A percentile compares a stretch with the other conserved stretches of the same genome.
phyloP scores from a whole-genome alignment of 2,797 vertebrate species.

The Spea hammondii region DNA sequence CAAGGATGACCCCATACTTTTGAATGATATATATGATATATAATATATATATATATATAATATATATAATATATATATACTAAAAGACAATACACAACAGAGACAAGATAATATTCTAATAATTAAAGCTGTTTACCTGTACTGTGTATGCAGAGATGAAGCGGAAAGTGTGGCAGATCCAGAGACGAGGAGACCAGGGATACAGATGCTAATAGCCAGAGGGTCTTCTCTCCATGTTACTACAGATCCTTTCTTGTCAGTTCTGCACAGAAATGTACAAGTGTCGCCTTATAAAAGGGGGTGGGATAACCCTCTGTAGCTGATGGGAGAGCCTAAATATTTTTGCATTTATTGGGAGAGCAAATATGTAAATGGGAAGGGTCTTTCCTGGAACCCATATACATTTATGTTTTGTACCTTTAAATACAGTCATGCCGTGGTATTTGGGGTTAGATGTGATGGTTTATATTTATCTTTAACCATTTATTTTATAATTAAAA shows the following conservation, averaged over 20 bases:
- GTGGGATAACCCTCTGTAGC: constrained; percentile 21
- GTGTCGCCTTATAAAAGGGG: constrained; percentile 42
- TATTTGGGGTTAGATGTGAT: no score
- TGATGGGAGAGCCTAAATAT: constrained; percentile 25
- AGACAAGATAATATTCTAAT: no score
- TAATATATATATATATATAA: no score
- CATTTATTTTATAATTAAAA: no score
- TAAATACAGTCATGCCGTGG: no score
- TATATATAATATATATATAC: no score
- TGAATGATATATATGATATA: no score
- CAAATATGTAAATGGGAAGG: constrained; percentile 10
- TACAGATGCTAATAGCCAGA: constrained; percentile 33
- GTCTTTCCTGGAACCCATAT: neutral
- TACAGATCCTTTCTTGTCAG: constrained; percentile 17
- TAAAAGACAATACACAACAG: no score
- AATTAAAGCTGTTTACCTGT: constrained; percentile 12
- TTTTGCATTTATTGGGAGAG: constrained; percentile 3
- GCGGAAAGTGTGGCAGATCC: constrained; percentile 17
- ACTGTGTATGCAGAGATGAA: neutral
- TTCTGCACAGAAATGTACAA: constrained; percentile 32
- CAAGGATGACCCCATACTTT: no score
- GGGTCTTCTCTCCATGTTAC: constrained; percentile 24
- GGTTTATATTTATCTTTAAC: no score
- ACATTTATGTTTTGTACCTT: no score
- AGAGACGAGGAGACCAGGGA: neutral